Evolutionary conservation across 2,113 vertebrate genomes (phyloP).

Genomic region (Istiophorus platypterus): DNA sequence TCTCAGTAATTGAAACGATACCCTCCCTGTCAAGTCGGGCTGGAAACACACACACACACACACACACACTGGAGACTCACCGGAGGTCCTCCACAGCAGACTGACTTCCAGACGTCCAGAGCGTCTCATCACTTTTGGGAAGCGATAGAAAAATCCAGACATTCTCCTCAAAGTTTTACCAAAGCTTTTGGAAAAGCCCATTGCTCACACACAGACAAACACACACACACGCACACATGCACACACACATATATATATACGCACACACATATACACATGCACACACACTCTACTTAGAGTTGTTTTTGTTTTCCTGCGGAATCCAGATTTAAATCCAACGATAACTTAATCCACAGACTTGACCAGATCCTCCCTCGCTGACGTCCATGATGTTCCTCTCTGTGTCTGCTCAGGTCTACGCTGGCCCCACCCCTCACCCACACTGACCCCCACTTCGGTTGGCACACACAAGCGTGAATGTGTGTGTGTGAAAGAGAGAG

Average conservation of each 20-base stretch:
- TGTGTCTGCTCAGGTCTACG: slow-evolving; percentile 13
- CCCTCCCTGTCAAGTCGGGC: too few relatives aligned
- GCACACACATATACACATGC: too few relatives aligned
- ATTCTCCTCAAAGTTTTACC: slow-evolving; percentile 74
- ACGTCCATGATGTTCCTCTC: slow-evolving; percentile 21
- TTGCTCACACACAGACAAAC: slow-evolving; percentile 39
- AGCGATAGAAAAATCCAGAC: slow-evolving; percentile 72
- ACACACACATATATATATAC: too few relatives aligned
- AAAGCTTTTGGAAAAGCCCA: slow-evolving; percentile 77
- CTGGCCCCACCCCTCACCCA: slow-evolving; percentile 24
- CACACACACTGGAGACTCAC: slow-evolving; percentile 67
- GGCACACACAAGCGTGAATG: slow-evolving; percentile 7
- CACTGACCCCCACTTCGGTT: slow-evolving; percentile 11
- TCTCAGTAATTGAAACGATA: neutral
- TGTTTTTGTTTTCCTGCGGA: neutral
- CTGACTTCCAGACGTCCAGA: slow-evolving; percentile 75
- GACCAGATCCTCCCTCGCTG: slow-evolving; percentile 22
- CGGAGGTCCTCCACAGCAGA: slow-evolving; percentile 76
- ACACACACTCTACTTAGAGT: neutral
- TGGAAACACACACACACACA: neutral
- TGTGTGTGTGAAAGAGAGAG: slow-evolving; percentile 12
- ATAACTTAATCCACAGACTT: neutral
- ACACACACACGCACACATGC: slow-evolving; percentile 32
- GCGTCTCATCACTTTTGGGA: slow-evolving; percentile 74
- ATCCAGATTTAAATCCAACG: slow-evolving; percentile 25